Evolutionary conservation across 2,113 vertebrate species (phyloP).

Genomic region (Xiphophorus couchianus): DNA sequence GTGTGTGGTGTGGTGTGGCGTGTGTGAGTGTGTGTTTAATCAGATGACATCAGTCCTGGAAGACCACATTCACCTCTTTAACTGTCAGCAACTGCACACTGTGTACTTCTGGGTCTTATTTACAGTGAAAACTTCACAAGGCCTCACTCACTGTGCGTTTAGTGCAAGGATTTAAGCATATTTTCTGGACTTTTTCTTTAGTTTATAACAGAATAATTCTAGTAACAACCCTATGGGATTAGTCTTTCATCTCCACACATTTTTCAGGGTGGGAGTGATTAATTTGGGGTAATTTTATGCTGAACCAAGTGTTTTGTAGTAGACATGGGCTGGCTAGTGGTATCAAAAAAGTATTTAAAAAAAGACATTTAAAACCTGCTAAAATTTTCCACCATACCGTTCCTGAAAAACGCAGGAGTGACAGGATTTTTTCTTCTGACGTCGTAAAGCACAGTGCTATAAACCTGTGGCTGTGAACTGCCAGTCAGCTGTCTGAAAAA

Average conservation of each 20-base stretch:
- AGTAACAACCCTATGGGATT: not conserved
- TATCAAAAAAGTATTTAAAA: too few relatives aligned
- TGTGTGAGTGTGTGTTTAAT: conserved; percentile 42
- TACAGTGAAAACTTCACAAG: conserved; percentile 13
- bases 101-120: conserved; percentile 25
- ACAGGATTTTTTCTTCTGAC: not conserved
- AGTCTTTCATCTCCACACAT: not conserved
- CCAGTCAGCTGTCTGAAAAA: not conserved
- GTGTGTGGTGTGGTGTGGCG: conserved; percentile 17
- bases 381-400: too few relatives aligned
- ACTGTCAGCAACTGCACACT: conserved; percentile 66
- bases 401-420: too few relatives aligned
- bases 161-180: not conserved
- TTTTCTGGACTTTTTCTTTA: not conserved
- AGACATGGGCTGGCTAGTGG: too few relatives aligned
- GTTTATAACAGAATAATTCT: not conserved
- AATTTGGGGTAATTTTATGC: too few relatives aligned
- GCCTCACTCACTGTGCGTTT: not conserved
- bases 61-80: conserved; percentile 55
- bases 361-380: too few relatives aligned
- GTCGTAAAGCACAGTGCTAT: not conserved
- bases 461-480: not conserved
- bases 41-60: conserved; percentile 50
- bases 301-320: too few relatives aligned
- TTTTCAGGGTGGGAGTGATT: too few relatives aligned